A percentile compares a stretch with the other conserved stretches of the same genome.
Conservation (phyloP, 1,140 invertebrate genomes). For the Limonius californicus region DNA sequence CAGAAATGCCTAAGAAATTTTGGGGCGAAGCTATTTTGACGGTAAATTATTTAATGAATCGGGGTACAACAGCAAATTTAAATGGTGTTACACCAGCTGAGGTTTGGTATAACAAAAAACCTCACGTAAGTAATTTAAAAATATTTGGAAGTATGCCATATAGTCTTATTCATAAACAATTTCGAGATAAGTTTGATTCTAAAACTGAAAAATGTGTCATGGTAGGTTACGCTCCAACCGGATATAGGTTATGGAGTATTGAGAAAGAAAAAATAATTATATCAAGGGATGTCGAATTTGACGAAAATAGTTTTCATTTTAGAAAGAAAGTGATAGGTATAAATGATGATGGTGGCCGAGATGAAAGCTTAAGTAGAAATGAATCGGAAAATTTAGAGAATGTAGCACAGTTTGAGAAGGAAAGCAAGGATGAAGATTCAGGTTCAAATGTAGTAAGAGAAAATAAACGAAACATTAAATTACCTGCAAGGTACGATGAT, state of each 20-base stretch:
- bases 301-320: no score
- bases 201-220: slow-evolving; percentile 16
- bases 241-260: no score
- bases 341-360: no score
- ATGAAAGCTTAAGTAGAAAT: no score
- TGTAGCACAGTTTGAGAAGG: no score
- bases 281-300: no score
- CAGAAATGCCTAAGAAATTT: slow-evolving; percentile 27
- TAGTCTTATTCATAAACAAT: slow-evolving; percentile 29
- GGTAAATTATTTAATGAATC: slow-evolving; percentile 26
- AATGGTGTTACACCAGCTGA: slow-evolving; percentile 40
- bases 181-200: slow-evolving; percentile 18
- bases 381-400: background rate
- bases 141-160: slow-evolving; percentile 39
- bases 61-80: background rate
- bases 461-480: slow-evolving; percentile 21
- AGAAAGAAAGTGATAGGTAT: no score
- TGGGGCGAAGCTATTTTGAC: slow-evolving; percentile 36
- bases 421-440: slow-evolving; percentile 4
- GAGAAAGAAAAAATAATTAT: no score
- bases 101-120: slow-evolving; percentile 41
- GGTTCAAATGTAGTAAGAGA: slow-evolving; percentile 2
- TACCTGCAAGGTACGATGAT: slow-evolving; percentile 25
- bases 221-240: slow-evolving; percentile 6
- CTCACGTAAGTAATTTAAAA: slow-evolving; percentile 39